Conservation (phyloP, 1,140 invertebrate species). For the Drosophila seguyi region DNA sequence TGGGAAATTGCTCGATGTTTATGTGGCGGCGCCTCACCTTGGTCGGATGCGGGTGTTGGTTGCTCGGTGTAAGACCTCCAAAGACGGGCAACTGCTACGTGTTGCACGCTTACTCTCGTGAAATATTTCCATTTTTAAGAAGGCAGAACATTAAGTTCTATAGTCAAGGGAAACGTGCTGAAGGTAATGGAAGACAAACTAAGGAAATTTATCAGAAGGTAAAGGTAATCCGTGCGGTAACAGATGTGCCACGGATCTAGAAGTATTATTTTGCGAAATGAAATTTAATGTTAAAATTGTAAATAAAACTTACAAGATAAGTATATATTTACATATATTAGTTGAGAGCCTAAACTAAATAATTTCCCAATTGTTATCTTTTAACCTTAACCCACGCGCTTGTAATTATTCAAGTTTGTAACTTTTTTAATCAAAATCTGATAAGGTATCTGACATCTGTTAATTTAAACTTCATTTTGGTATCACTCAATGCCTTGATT, state of each 20-base stretch:
- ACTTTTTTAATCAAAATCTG: background rate
- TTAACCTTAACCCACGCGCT: background rate
- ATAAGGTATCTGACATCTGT: constrained; percentile 1
- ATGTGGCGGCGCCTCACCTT: constrained; percentile 29
- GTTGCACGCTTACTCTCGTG: constrained; percentile 13
- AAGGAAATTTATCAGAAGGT: background rate
- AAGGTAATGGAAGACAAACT: background rate
- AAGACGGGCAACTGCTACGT: constrained; percentile 15
- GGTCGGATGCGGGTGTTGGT: constrained; percentile 15
- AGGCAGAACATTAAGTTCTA: background rate
- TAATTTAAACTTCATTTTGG: constrained; percentile 12
- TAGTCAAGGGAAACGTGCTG: constrained; percentile 7
- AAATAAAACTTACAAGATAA: too few relatives aligned
- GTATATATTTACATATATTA: too few relatives aligned
- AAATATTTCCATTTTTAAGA: constrained; percentile 1
- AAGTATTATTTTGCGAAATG: background rate
- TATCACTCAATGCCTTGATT: constrained; percentile 14
- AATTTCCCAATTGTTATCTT: background rate
- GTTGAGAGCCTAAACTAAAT: too few relatives aligned
- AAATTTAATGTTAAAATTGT: background rate
- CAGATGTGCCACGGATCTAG: background rate
- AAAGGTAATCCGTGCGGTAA: background rate
- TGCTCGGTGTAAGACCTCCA: constrained; percentile 25
- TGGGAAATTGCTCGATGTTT: constrained; percentile 40
- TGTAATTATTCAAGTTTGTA: too few relatives aligned